Conservation (phyloP, 2,888 invertebrate species). For the Cabera pusaria region DNA sequence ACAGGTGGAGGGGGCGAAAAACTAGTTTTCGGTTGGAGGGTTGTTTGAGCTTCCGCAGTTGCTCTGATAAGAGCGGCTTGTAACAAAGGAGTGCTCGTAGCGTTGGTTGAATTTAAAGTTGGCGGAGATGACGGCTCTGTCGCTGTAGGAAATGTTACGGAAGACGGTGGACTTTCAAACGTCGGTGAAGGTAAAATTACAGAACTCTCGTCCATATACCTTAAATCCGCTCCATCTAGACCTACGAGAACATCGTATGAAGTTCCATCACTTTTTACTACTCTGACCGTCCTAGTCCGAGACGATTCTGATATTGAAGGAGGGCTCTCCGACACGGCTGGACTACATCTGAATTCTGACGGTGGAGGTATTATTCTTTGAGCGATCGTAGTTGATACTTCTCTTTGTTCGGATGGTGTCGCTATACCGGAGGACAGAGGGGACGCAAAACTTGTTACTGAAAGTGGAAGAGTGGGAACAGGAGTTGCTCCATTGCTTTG, state of each 20-base stretch:
- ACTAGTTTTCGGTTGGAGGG: slow-evolving; percentile 62
- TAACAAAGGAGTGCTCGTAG: slow-evolving; percentile 86
- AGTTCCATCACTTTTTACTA: slow-evolving; percentile 82
- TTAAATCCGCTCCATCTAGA: slow-evolving; percentile 93
- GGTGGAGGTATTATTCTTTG: slow-evolving; percentile 90
- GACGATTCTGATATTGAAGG: slow-evolving; percentile 81
- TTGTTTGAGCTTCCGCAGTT: slow-evolving; percentile 81
- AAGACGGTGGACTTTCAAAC: slow-evolving; percentile 90
- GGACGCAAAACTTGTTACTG: slow-evolving; percentile 62
- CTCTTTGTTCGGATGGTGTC: slow-evolving; percentile 70
- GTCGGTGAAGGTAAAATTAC: slow-evolving; percentile 91
- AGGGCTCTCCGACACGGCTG: slow-evolving; percentile 85
- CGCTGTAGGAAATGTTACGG: slow-evolving; percentile 83
- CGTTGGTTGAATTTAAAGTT: slow-evolving; percentile 69
- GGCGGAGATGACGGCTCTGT: slow-evolving; percentile 86
- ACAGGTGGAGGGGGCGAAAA: slow-evolving; percentile 69
- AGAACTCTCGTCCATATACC: slow-evolving; percentile 96
- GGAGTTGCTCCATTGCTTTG: slow-evolving; percentile 56
- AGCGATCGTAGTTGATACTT: slow-evolving; percentile 78
- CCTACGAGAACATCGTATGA: slow-evolving; percentile 91
- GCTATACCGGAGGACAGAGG: slow-evolving; percentile 68
- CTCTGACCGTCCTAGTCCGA: slow-evolving; percentile 79
- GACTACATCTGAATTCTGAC: slow-evolving; percentile 88
- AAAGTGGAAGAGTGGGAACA: slow-evolving; percentile 56
- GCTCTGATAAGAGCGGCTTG: slow-evolving; percentile 89